Conservation (phyloP, 2,888 invertebrate genomes). For the Stenoptilia bipunctidactyla region DNA sequence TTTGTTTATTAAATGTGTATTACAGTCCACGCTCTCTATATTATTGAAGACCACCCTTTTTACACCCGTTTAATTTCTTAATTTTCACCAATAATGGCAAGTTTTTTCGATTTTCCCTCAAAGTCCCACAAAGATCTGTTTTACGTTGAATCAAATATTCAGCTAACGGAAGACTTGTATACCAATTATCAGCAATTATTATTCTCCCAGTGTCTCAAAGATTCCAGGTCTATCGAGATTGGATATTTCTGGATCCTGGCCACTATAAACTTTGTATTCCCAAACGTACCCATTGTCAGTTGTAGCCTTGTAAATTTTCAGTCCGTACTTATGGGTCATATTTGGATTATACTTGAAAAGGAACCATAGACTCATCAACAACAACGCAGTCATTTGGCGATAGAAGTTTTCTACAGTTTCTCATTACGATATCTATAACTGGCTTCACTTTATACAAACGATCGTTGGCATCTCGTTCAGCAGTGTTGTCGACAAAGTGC, state of each 20-base stretch:
- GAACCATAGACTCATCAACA: conserved; percentile 16
- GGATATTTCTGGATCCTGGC: conserved; percentile 9
- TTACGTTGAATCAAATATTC: conserved; percentile 1
- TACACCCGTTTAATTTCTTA: no score
- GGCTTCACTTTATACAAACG: conserved; percentile 12
- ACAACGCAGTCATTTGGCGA: conserved; percentile 11
- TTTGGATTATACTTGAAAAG: conserved; percentile 14
- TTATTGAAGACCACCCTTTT: no score
- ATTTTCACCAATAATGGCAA: no score
- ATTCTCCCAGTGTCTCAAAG: no score
- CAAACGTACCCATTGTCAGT: conserved; percentile 12
- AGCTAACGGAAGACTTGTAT: conserved; percentile 15
- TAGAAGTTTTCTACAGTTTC: conserved; percentile 8
- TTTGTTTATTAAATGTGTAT: no score
- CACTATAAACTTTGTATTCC: conserved; percentile 13
- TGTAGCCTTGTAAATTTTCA: conserved; percentile 13
- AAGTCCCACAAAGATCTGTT: conserved; percentile 10
- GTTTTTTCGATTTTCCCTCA: conserved; percentile 12
- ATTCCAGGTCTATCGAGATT: conserved; percentile 13
- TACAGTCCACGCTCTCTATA: no score
- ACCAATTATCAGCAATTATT: conserved; percentile 15
- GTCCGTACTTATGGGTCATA: conserved; percentile 15
- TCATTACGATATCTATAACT: conserved; percentile 10
- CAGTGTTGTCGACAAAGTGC: conserved; percentile 9
- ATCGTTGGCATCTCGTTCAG: conserved; percentile 10